Base-by-base conservation (phyloP, 2,797 vertebrate genomes). In the Bovichtus diacanthus region DNA sequence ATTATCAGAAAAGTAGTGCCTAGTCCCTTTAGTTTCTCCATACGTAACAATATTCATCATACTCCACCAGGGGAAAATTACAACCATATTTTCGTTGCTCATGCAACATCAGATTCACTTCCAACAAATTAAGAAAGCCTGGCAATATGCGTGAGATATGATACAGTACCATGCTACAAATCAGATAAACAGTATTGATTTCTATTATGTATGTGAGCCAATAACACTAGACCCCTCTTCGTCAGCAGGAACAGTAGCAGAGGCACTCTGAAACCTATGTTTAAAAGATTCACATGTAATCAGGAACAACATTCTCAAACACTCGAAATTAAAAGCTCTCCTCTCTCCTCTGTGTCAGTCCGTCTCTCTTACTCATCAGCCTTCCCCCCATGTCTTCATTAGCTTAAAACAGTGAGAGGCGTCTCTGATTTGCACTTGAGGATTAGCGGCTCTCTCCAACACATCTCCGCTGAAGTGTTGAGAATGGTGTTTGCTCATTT, bases 401-500 rank as follows among this genome's bases (percentile, higher is more conserved):
- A 88, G 78, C 31, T 34, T 31, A 73, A 55, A 78, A 82, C 60
- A 55, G 41, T 16, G 66, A 88, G 83, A 36, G 44, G 76, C 67
- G 82, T 71, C 69, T 75, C 75, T 86, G 91, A 89, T 90, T 92
- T 80, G 76, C 86, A 87, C 88, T 92, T 65, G 41, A 88, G 76
- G 88, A 90, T 82, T 82, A 85, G 84, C 41, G 64, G 54, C 56
- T 70, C 74, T 86, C 81, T 83, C 69, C 59, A 80, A 63, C 66
- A 80, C 73, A 58, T 77, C 67, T 77, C 72, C 41, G 78, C 75
- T 76, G 27, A 79, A 78, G 84, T 81, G 81, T 68, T 58, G 53
- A 71, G 65, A 78, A 63, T 62, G 41, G 56, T 78, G 74, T 79
- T 79, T 76, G 65, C 60, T 80, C 69, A 56, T 43, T 84, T 81